Percentiles rank a stretch among this genome's conserved stretches.
These are phyloP conservation scores for Entelurus aequoreus DNA, from an alignment of 2,113 vertebrate species.

Conservation along the genomic window DNA sequence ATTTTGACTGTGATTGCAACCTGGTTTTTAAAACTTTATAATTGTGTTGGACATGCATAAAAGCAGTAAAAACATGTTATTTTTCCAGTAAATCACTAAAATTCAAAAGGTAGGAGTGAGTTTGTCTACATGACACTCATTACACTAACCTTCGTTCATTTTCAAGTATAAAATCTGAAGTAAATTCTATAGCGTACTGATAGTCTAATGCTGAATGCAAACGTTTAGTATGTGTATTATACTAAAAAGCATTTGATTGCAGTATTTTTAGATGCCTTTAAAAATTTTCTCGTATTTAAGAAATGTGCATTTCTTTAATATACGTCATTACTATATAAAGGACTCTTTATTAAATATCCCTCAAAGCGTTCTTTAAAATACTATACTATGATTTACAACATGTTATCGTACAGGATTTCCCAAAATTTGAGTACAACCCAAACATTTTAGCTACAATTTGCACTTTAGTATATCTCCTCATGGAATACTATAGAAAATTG, in stretches of 20 bases:
- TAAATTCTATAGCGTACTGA: background rate
- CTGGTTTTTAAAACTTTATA: background rate
- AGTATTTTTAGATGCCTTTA: background rate
- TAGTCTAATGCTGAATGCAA: background rate
- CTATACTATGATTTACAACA: background rate
- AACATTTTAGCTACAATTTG: no score
- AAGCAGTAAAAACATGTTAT: background rate
- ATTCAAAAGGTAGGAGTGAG: background rate
- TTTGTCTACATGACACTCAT: background rate
- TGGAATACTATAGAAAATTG: no score
- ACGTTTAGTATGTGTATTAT: background rate
- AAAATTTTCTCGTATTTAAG: background rate
- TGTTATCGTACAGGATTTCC: background rate
- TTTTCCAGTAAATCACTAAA: background rate
- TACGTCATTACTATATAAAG: background rate
- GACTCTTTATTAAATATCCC: background rate
- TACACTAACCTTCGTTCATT: background rate
- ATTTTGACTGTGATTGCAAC: background rate
- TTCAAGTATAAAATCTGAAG: slow-evolving; percentile 2
- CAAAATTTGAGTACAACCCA: no score
- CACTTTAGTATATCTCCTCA: no score
- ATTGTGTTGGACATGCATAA: background rate
- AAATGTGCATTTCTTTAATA: slow-evolving; percentile 4
- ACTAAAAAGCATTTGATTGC: background rate
- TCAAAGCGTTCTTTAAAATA: slow-evolving; percentile 3